Evolutionary conservation across 1,140 invertebrate species (phyloP).

Genomic region (Pseudomyrmex sp.): DNA sequence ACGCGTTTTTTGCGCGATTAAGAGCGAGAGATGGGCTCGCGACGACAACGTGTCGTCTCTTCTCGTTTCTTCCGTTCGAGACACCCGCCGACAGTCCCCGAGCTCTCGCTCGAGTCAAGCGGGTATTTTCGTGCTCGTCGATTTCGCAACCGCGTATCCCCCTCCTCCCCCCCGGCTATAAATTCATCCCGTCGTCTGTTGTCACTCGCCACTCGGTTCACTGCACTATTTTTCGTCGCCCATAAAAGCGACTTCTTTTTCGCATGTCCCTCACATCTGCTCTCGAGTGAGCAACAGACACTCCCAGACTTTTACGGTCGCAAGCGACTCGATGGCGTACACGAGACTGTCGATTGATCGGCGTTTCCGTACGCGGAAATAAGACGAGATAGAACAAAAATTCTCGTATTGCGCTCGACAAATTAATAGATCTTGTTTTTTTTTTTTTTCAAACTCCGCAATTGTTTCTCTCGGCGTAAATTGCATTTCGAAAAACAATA

Average conservation of each 20-base stretch:
- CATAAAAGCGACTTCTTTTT: conserved; percentile 41
- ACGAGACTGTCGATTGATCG: conserved; percentile 47
- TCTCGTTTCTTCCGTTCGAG: not conserved
- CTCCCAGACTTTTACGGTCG: not conserved
- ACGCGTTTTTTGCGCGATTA: conserved; percentile 25
- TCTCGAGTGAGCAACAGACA: conserved; percentile 49
- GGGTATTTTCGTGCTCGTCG: conserved; percentile 22
- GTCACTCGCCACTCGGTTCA: not conserved
- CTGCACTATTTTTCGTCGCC: conserved; percentile 4
- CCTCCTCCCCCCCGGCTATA: not conserved
- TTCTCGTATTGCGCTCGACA: too few relatives aligned
- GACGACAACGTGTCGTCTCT: not conserved
- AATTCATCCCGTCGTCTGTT: conserved; percentile 28
- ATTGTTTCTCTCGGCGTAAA: too few relatives aligned
- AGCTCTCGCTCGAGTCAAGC: not conserved
- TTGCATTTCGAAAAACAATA: too few relatives aligned
- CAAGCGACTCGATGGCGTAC: conserved; percentile 4
- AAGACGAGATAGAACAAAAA: not conserved
- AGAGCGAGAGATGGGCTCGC: not conserved
- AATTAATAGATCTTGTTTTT: too few relatives aligned
- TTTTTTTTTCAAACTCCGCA: too few relatives aligned
- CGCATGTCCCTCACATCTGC: not conserved
- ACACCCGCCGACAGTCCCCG: not conserved
- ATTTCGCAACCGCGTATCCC: conserved; percentile 5
- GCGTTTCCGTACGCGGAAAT: not conserved